Base-by-base conservation (phyloP, 2,888 invertebrate species). In the Deilephila elpenor region DNA sequence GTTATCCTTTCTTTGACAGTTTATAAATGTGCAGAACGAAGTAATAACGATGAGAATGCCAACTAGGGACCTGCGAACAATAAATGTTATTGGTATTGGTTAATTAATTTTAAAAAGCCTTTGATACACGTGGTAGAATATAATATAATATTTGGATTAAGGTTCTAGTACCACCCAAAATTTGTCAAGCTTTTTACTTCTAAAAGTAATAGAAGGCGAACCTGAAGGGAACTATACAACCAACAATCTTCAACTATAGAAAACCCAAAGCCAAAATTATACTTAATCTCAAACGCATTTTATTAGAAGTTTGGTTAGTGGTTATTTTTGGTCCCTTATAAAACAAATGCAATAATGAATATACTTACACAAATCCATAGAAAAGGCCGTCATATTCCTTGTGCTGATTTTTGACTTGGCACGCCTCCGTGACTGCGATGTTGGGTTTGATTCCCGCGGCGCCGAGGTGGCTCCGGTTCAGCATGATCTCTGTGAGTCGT, bases 401-500 rank as follows among this genome's bases (percentile, higher is more conserved):
- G 0, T 85, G 78, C 11, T 88, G 80, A 1, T 86, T 84, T 3
- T 80, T 77, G 7, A 80, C 83, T 81, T 93, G 93, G 73, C 94
- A 94, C 2, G 85, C 79, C 32, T 90, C 89, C 0, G 81, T 83
- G 51, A 90, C 80, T 1, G 84, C 78, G 70, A 94, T 91, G 61
- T 83, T 84, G 0, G 92, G 86, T 1, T 82, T 83, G 77, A 94
- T 83, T 3, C 93, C 91, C 0, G 92, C 91, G 0, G 89, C 85
- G 0, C 91, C 91, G 0, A 94, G 88, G 61, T 94, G 92, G 78
- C 93, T 93, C 59, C 90, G 86, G 2, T 90, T 86, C 8, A 94
- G 84, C 83, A 93, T 83, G 2, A 88, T 84, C 1, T 82, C 80
- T 4, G 91, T 83, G 44, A 94, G 79, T 0, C 85, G 83, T 61